Conservation (phyloP, 2,797 vertebrate genomes). For the Helicolenus hilgendorfi region DNA sequence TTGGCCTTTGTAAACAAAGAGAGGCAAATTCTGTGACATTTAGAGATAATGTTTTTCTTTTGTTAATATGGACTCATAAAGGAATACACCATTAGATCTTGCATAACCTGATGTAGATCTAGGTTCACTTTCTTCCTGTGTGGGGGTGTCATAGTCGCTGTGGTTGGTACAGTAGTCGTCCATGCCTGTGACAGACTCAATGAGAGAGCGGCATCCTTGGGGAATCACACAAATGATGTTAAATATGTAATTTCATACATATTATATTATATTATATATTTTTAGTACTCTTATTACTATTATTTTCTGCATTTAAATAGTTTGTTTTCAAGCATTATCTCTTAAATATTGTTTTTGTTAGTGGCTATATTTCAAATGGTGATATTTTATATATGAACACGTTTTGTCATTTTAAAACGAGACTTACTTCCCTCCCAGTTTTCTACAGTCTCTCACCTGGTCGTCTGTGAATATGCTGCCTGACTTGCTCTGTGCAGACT, state of each 20-base stretch:
- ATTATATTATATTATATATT: too few species aligned
- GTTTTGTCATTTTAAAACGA: not conserved
- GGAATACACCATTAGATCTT: not conserved
- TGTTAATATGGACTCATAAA: not conserved
- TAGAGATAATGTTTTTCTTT: not conserved
- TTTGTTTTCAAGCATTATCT: not conserved
- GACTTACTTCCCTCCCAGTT: not conserved
- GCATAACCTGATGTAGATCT: slow-evolving; percentile 38
- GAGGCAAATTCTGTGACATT: not conserved
- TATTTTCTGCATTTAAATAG: not conserved
- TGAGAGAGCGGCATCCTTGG: slow-evolving; percentile 59
- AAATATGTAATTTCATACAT: not conserved
- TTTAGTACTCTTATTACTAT: not conserved
- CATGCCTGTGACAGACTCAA: slow-evolving; percentile 43
- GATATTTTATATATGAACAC: not conserved
- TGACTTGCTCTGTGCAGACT: slow-evolving; percentile 78
- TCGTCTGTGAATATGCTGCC: slow-evolving; percentile 68
- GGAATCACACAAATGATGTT: not conserved
- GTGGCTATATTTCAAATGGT: not conserved
- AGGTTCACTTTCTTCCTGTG: slow-evolving; percentile 50
- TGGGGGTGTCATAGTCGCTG: slow-evolving; percentile 57
- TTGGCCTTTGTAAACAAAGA: slow-evolving; percentile 55
- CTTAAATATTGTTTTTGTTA: not conserved
- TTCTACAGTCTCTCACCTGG: slow-evolving; percentile 65
- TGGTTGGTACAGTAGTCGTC: slow-evolving; percentile 51